These are phyloP conservation scores for Hydrotaea diabolus DNA, from an alignment of 2,888 invertebrate species.

Conservation along the genomic window DNA sequence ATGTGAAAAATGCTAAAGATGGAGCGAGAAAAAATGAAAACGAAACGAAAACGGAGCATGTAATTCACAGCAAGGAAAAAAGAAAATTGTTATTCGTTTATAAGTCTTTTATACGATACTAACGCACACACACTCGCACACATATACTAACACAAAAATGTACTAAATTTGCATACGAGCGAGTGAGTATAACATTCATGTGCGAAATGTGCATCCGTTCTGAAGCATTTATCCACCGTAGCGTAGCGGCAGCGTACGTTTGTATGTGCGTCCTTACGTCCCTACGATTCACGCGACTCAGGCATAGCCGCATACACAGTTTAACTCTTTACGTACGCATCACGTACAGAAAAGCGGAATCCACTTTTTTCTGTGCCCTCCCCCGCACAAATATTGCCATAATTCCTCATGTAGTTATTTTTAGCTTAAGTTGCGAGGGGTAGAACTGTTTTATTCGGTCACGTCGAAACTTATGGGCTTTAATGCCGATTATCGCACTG, in stretches of 20 bases:
- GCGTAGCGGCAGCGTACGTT: background rate
- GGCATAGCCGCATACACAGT: slow-evolving; percentile 59
- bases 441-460: background rate
- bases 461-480: background rate
- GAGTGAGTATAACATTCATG: slow-evolving; percentile 57
- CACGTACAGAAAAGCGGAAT: slow-evolving; percentile 55
- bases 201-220: slow-evolving; percentile 67
- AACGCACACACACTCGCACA: background rate
- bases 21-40: slow-evolving; percentile 24
- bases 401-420: slow-evolving; percentile 53
- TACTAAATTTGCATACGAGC: slow-evolving; percentile 59
- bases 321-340: slow-evolving; percentile 51
- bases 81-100: slow-evolving; percentile 58
- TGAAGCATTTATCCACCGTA: slow-evolving; percentile 59
- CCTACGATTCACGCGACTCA: slow-evolving; percentile 47
- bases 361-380: background rate
- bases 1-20: slow-evolving; percentile 57
- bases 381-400: slow-evolving; percentile 43
- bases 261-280: background rate
- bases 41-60: background rate
- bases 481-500: background rate
- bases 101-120: slow-evolving; percentile 57
- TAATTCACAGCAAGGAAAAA: slow-evolving; percentile 23
- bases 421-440: slow-evolving; percentile 31
- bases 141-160: slow-evolving; percentile 39